These are phyloP conservation scores for western clawed frog (Xenopus tropicalis) DNA, from an alignment of 2,113 vertebrate species.

Conservation along the genomic window UCB_Xtro_10.0 CM004448.2:111586501-111587000, in stretches of 20 bases:
- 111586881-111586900: slow-evolving; percentile 60
- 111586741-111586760: slow-evolving; percentile 53
- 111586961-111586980: slow-evolving; percentile 60
- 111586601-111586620: slow-evolving; percentile 89
- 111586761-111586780: slow-evolving; percentile 56
- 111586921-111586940: slow-evolving; percentile 69
- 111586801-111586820: slow-evolving; percentile 60
- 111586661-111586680: slow-evolving; percentile 88
- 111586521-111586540: slow-evolving; percentile 64
- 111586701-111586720: slow-evolving; percentile 67
- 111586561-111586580: slow-evolving; percentile 72
- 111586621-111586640: slow-evolving; percentile 75
- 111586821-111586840: slow-evolving; percentile 54
- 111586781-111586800: slow-evolving; percentile 64
- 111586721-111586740: slow-evolving; percentile 58
- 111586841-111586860: slow-evolving; percentile 57
- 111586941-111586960: slow-evolving; percentile 53
- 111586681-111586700: slow-evolving; percentile 82
- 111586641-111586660: slow-evolving; percentile 81
- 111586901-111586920: slow-evolving; percentile 64
- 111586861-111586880: slow-evolving; percentile 53
- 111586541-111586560: slow-evolving; percentile 67
- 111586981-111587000: slow-evolving; percentile 64
- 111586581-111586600: slow-evolving; percentile 71
- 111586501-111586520: slow-evolving; percentile 74